Evolutionary conservation across 2,797 vertebrate genomes (phyloP), one percentile per base, ranked within the genome.

Genomic region (Poecilia gillii): DNA sequence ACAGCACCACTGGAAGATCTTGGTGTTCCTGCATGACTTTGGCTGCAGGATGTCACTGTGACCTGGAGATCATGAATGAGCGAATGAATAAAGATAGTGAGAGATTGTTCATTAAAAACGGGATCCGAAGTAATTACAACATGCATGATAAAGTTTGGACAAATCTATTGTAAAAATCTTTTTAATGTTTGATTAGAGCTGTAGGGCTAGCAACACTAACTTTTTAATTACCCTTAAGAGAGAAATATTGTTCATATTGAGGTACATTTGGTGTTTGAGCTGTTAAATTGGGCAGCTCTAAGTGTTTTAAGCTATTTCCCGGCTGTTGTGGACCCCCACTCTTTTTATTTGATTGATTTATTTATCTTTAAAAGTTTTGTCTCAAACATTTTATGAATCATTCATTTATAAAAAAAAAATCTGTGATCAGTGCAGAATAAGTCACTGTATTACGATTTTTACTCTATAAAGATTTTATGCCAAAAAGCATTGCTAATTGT

Each of bases 1-100:
- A 49, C 62, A 80, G 75, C 66, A 75, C 55, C 64, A 59, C 45
- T 71, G 43, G 62, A 45, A 6, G 51, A 59, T 51, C 75, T 79
- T 36, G 83, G 74, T 88, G 43, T 62, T 41, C 20, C 12, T 72
- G 47, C 66, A 39, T 81, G 8, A 74, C 51, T 77, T 3, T 72
- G 49, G 66, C 43, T 77, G 79, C 80, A 93, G 88, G 81, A 90
- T 93, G 93, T 93, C 91, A 92, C 82, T 70, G 9, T 91, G 93
- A 94, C 93, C 91, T 87, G 90, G 87, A 81, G 84, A 75, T 85
- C 85, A 53, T 87, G 83, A 78, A 79, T 49, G 77, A 87, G 85
- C 84, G 88, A 91, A 89, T 23, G 18, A 33, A 79, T 68, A 76
- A 74, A 82, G 71, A 83, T 71, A 39, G 36, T 75, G 70, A 76